Evolutionary conservation across 2,888 invertebrate genomes (phyloP), one percentile per base, ranked within the genome.

Genomic region (Lasioglossum marginatum): DNA sequence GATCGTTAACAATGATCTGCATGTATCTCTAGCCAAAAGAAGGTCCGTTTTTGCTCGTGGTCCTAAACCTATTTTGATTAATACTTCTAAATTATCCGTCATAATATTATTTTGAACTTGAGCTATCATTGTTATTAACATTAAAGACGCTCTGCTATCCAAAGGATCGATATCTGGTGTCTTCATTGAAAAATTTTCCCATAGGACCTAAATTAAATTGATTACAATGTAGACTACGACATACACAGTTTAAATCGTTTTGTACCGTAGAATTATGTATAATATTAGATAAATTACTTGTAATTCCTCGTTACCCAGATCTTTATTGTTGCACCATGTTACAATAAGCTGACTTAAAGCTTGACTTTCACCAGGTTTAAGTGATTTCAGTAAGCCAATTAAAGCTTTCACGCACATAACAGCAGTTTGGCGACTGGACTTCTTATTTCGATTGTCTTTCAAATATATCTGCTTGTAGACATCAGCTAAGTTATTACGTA

Each of bases 171-270:
- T 97, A 4, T 97, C 96, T 66, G 97, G 96, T 19, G 97, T 96
- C 93, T 97, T 97, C 92, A 97, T 96, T 0, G 98, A 96, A 93
- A 98, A 98, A 92, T 97, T 97, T 95, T 98, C 98, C 97, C 98
- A 99, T 83, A 99, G 96, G 19, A 98, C 97, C 96, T 98, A 96
- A 63, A 63, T 83, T 60, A 96, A 83, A 86, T 86, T 94, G 68
- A 71, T 34, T 45, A 71, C 19, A 48, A 45, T 16, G 45, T 31
- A 63, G 19, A 19, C 19, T 31, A 40, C n/a, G 63, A 31, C 23
- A 34, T 68, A 37, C 10, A 8, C 10, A 19, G 4, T 5, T 45
- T 5, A 73, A 48, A 23, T n/a, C 4, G 34, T 14, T 73, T 60
- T 60, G 2, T 14, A 31, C 5, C 14, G 0, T 52, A 52, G 23